A percentile compares a stretch with the other conserved stretches of the same genome.
Evolutionary conservation across 2,113 vertebrate species (phyloP).

Genomic region (Gadus chalcogrammus): DNA sequence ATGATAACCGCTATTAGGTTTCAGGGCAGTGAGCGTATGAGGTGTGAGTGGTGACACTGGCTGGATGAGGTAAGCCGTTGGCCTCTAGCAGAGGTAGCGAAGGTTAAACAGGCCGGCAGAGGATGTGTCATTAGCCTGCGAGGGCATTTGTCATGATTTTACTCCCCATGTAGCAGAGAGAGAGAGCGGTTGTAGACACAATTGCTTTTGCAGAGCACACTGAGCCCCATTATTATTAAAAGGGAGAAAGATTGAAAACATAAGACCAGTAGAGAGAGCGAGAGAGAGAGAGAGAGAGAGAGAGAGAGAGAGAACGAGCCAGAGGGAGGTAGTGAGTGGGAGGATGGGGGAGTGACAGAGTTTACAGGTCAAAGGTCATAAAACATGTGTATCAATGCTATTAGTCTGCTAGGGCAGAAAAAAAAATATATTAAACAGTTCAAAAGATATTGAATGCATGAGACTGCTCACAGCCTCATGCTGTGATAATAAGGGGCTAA

Average conservation of each 20-base stretch:
- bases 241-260: background rate
- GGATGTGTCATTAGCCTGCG: conserved; percentile 57
- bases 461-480: too few relatives aligned
- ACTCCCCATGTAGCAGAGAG: conserved; percentile 49
- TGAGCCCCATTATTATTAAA: conserved; percentile 36
- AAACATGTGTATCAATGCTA: background rate
- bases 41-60: conserved; percentile 49
- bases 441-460: background rate
- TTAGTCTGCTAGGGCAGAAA: background rate
- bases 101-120: conserved; percentile 62
- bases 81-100: conserved; percentile 44
- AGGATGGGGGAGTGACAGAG: background rate
- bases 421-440: conserved; percentile 4
- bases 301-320: background rate
- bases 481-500: background rate
- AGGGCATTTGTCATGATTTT: conserved; percentile 58
- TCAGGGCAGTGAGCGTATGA: conserved; percentile 38
- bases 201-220: conserved; percentile 55
- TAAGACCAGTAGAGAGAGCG: background rate
- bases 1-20: conserved; percentile 50
- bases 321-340: background rate
- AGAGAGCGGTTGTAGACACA: conserved; percentile 54
- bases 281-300: background rate
- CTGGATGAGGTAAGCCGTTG: conserved; percentile 61
- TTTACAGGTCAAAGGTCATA: background rate